Conservation (phyloP, 1,140 invertebrate genomes). For the Laodelphax striatellus region DNA sequence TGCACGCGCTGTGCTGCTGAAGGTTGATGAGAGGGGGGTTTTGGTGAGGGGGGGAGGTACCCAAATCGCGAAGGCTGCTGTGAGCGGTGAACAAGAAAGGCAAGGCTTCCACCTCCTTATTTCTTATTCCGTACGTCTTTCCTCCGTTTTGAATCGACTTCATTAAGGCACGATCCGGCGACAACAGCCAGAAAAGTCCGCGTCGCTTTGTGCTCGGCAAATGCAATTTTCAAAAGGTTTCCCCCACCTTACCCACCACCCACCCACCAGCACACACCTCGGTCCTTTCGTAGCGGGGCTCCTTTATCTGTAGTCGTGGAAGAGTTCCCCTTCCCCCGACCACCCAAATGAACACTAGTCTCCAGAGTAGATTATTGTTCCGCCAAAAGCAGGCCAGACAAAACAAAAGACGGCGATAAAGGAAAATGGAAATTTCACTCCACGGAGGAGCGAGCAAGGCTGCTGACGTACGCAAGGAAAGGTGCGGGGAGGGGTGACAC, state of each 20-base stretch:
- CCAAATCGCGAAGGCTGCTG: too few relatives aligned
- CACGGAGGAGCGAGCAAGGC: not conserved
- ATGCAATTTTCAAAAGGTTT: slow-evolving; percentile 7
- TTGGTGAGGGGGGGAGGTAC: too few relatives aligned
- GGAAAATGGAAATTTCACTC: slow-evolving; percentile 8
- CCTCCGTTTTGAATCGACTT: slow-evolving; percentile 5
- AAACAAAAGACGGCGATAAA: slow-evolving; percentile 10
- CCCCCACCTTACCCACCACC: too few relatives aligned
- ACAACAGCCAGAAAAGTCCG: slow-evolving; percentile 6
- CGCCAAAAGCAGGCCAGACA: slow-evolving; percentile 3
- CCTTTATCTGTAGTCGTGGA: not conserved
- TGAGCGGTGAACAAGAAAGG: too few relatives aligned
- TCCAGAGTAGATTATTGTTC: slow-evolving; percentile 6
- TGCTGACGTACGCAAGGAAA: not conserved
- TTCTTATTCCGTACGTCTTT: slow-evolving; percentile 7
- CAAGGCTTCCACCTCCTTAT: slow-evolving; percentile 5
- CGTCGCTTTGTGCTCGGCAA: slow-evolving; percentile 1
- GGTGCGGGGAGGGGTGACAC: not conserved
- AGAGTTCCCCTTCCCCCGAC: too few relatives aligned
- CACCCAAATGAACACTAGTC: too few relatives aligned
- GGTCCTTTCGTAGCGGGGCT: not conserved
- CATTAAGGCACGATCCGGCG: slow-evolving; percentile 4
- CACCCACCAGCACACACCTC: not conserved
- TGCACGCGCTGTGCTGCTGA: too few relatives aligned
- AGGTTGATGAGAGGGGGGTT: too few relatives aligned